Base-by-base conservation (phyloP, 2,888 invertebrate species). In the Neoscelio sp. region DNA sequence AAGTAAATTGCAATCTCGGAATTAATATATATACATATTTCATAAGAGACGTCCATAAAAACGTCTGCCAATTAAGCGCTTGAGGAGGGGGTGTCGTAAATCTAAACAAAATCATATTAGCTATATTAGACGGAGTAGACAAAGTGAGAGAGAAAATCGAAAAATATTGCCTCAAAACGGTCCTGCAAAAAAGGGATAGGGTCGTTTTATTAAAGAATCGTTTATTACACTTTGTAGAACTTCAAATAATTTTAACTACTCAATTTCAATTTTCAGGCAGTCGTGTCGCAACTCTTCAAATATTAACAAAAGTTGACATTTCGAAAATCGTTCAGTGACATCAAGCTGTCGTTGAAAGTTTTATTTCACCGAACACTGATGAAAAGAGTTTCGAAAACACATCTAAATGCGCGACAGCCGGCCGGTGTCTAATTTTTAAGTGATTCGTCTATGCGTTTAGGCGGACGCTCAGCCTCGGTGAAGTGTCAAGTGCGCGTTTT, bases 51-150 rank as follows among this genome's bases (percentile, higher is more conserved):
- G 30, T 38, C 38, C 68, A 58, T 58, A 70, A 73, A 73, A 73
- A 73, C 30, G 73, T 54, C 46, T 62, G 54, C 52, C 73, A 73
- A 73, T 73, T 73, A 73, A 73, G 62, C 62, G 62, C 52, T 54
- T 46, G 28, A 38, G 64, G 20, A 64, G 48, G 56, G 64, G 56
- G 54, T 48, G 54, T 56, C 73, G 40, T 73, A 73, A 73, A 73
- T 73, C 64, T 73, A 64, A 64, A 64, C 73, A 64, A 48, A 73
- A 73, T 73, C 73, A 64, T 73, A 73, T 64, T 73, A 73, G 48
- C 64, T 40, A 46, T 64, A 64, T 73, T 64, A 73, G 10, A 73
- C 64, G 28, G 15, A 73, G 56, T 56, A 64, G 48, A 56, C 56
- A 46, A 54, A 46, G 73, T 18, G 33, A 35, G 35, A 10, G 35